These are phyloP conservation scores for Elegia similella DNA, from an alignment of 2,888 invertebrate genomes.

Conservation along the genomic window DNA sequence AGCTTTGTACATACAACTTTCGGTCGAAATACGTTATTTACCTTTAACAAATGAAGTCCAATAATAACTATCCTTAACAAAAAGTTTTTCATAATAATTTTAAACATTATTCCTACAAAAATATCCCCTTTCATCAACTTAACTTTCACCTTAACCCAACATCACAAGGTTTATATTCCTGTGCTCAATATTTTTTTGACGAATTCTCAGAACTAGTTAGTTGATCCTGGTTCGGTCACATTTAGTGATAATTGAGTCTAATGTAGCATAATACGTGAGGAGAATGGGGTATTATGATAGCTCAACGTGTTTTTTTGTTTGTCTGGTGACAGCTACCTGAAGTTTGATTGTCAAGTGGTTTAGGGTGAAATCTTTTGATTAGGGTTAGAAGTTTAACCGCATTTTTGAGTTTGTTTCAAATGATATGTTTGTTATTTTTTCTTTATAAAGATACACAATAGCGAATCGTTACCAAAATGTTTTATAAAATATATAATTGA, in stretches of 20 bases:
- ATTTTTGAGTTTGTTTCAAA: not conserved
- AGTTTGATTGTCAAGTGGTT: conserved; percentile 12
- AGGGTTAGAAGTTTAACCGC: not conserved
- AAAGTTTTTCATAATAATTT: not conserved
- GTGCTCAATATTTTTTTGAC: not conserved
- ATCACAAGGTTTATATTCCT: not conserved
- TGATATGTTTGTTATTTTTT: no score
- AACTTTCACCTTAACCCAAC: not conserved
- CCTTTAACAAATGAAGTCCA: not conserved
- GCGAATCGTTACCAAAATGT: no score
- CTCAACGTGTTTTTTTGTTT: not conserved
- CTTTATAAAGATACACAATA: no score
- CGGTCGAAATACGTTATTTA: no score
- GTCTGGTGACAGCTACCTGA: conserved; percentile 12
- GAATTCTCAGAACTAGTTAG: conserved; percentile 11
- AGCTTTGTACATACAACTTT: no score
- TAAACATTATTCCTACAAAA: not conserved
- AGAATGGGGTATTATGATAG: conserved; percentile 17
- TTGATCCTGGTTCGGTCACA: conserved; percentile 15
- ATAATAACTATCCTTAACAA: not conserved
- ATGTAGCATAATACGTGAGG: conserved; percentile 31
- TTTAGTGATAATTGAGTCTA: conserved; percentile 40
- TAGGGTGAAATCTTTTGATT: not conserved
- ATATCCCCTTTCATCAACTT: not conserved
- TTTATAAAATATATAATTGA: no score